A percentile compares a stretch with the other conserved stretches of the same genome.
Evolutionary conservation across 2,888 invertebrate genomes (phyloP).

Genomic region (Clistopyga incitator): DNA sequence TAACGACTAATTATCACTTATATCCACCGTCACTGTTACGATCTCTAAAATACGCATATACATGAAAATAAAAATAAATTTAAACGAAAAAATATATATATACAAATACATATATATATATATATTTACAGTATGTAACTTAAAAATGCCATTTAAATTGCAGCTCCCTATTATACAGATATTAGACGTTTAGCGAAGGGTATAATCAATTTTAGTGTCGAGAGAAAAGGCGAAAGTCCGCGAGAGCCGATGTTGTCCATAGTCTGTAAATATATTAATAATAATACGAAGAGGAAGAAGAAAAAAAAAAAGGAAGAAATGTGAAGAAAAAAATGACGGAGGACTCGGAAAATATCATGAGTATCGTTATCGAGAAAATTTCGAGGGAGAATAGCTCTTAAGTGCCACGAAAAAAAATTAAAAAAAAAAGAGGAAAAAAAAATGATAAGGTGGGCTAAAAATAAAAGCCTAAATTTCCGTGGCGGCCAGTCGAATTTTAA

Average conservation of each 20-base stretch:
- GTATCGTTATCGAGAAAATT: constrained; percentile 45
- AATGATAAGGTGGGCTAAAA: not conserved
- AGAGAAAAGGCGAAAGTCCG: constrained; percentile 67
- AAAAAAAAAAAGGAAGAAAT: constrained; percentile 55
- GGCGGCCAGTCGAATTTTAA: constrained; percentile 66
- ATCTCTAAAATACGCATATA: constrained; percentile 50
- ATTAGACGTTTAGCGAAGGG: constrained; percentile 70
- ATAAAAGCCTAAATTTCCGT: constrained; percentile 42
- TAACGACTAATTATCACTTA: constrained; percentile 51
- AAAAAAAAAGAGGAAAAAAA: constrained; percentile 25
- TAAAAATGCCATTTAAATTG: constrained; percentile 38
- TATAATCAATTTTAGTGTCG: constrained; percentile 70
- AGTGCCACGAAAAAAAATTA: constrained; percentile 52
- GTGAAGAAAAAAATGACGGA: constrained; percentile 28
- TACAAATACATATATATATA: constrained; percentile 37
- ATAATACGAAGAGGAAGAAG: too few species aligned
- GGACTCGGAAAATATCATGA: constrained; percentile 61
- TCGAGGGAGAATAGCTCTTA: constrained; percentile 51
- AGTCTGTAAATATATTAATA: constrained; percentile 76
- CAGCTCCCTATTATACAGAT: constrained; percentile 62
- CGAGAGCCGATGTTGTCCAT: constrained; percentile 75
- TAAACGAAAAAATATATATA: too few species aligned
- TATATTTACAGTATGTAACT: constrained; percentile 36
- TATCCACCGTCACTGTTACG: constrained; percentile 58
- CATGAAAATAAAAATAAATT: too few species aligned